Evolutionary conservation across 2,113 vertebrate species (phyloP).

Genomic region (Phycodurus eques): DNA sequence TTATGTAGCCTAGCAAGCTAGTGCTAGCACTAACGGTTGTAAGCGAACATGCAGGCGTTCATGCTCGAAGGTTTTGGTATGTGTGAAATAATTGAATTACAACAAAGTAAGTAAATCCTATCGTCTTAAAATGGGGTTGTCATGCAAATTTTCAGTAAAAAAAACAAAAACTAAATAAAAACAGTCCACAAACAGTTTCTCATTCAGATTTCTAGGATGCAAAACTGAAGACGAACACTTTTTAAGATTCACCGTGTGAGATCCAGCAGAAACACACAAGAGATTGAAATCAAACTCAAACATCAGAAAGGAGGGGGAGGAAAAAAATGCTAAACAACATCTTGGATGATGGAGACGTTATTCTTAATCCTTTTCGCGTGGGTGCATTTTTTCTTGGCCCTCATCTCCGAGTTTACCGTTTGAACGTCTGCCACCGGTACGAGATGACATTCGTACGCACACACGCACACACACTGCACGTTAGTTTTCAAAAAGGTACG

Average conservation of each 20-base stretch:
- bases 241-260: background rate
- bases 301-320: background rate
- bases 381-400: constrained; percentile 7
- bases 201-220: background rate
- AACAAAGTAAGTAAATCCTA: too few species aligned
- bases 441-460: background rate
- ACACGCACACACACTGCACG: background rate
- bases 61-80: too few species aligned
- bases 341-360: background rate
- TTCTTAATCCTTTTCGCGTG: constrained; percentile 6
- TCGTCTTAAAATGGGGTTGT: background rate
- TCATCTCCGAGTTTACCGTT: background rate
- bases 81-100: too few species aligned
- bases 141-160: background rate
- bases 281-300: background rate
- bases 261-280: background rate
- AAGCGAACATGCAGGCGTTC: too few species aligned
- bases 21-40: too few species aligned
- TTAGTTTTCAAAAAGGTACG: background rate
- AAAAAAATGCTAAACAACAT: background rate
- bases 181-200: background rate
- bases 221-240: background rate
- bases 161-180: background rate
- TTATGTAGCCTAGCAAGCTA: too few species aligned
- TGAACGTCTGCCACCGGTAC: background rate